These are phyloP conservation scores for Nylanderia fulva DNA, from an alignment of 1,140 invertebrate genomes.

Conservation along the genomic window DNA sequence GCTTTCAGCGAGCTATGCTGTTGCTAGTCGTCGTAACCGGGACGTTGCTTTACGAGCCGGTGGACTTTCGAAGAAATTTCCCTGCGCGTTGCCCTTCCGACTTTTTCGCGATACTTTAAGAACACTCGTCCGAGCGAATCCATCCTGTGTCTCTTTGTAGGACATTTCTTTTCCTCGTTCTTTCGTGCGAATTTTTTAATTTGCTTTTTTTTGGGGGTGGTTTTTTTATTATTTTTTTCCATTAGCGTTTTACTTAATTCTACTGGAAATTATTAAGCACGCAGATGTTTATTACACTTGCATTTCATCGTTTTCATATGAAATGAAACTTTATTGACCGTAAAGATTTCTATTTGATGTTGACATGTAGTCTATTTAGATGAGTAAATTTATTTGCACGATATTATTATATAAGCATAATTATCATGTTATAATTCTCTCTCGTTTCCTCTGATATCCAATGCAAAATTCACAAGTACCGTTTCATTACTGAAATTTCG, in stretches of 20 bases:
- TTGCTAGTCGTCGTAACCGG: conserved; percentile 56
- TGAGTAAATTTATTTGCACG: conserved; percentile 11
- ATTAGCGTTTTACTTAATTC: neutral
- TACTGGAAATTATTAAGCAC: neutral
- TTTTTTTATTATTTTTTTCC: neutral
- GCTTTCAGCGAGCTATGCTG: conserved; percentile 70
- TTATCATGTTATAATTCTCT: neutral
- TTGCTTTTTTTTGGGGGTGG: neutral
- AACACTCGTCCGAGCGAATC: conserved; percentile 14
- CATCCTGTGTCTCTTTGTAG: neutral
- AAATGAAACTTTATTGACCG: neutral
- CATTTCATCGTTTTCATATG: neutral
- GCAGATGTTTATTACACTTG: neutral
- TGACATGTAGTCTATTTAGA: neutral
- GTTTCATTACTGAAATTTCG: neutral
- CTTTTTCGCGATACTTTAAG: conserved; percentile 55
- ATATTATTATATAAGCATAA: conserved; percentile 36
- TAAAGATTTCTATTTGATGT: neutral
- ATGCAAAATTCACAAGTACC: conserved; percentile 35
- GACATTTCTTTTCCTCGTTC: conserved; percentile 27
- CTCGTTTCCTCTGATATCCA: neutral
- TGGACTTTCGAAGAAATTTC: conserved; percentile 53
- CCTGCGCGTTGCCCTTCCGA: conserved; percentile 16
- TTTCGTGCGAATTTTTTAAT: neutral
- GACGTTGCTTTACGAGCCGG: conserved; percentile 61